phyloP scores from a whole-genome alignment of 2,113 vertebrate genomes.

The Peromyscus leucopus region DNA sequence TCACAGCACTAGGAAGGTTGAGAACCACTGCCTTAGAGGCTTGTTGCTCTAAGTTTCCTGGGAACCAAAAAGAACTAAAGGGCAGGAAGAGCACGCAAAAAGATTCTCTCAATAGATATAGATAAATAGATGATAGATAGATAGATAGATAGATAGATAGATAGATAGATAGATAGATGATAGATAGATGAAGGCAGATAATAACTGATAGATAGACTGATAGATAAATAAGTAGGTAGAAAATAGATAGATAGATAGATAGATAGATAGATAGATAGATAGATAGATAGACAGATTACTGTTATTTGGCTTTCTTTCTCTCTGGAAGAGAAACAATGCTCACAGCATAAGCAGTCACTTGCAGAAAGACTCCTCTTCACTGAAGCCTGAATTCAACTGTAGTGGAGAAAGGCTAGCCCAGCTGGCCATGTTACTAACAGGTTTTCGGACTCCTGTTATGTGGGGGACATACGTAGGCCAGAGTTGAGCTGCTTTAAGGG shows the following conservation, averaged over 20 bases:
- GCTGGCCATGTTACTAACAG: neutral
- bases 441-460: neutral
- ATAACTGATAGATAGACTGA: no score
- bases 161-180: neutral
- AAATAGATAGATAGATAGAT: neutral
- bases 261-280: neutral
- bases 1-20: neutral
- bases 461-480: neutral
- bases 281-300: neutral
- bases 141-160: no score
- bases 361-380: neutral
- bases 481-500: neutral
- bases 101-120: neutral
- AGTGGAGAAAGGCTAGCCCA: neutral
- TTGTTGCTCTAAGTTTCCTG: neutral
- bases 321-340: neutral
- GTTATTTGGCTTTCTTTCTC: neutral
- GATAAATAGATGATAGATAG: no score
- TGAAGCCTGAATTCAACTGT: neutral
- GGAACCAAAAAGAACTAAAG: neutral
- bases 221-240: no score
- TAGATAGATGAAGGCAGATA: neutral
- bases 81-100: neutral
- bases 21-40: neutral
- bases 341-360: neutral